phyloP scores from a whole-genome alignment of 2,888 invertebrate species.

The Podabrus alpinus region DNA sequence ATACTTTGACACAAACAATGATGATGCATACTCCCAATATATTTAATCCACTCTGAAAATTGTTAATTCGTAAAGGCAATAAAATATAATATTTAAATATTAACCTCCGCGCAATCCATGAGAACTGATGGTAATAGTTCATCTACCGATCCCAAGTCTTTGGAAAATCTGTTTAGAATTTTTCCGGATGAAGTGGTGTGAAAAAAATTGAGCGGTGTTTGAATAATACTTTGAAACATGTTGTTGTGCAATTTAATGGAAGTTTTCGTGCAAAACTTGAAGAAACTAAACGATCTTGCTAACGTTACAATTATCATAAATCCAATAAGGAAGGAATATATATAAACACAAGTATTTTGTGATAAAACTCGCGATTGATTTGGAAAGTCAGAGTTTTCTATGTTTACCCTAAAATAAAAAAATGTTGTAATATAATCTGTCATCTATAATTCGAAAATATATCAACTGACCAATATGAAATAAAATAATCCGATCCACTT shows the following conservation, averaged over 20 bases:
- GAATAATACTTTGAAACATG: conserved; percentile 61
- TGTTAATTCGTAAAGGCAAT: conserved; percentile 63
- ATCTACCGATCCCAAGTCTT: conserved; percentile 68
- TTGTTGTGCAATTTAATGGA: conserved; percentile 62
- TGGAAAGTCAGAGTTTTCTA: conserved; percentile 39
- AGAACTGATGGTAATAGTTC: conserved; percentile 57
- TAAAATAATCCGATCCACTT: conserved; percentile 78
- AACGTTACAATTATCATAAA: conserved; percentile 53
- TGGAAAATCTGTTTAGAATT: conserved; percentile 73
- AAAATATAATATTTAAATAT: conserved; percentile 58
- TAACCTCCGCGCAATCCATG: conserved; percentile 12
- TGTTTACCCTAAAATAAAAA: conserved; percentile 46
- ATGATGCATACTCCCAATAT: conserved; percentile 27
- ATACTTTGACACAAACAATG: conserved; percentile 65
- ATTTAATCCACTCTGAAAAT: conserved; percentile 25
- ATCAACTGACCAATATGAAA: conserved; percentile 72
- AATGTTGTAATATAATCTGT: not conserved
- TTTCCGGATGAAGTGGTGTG: conserved; percentile 68
- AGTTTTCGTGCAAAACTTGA: conserved; percentile 57
- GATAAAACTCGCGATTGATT: not conserved
- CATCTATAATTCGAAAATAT: not conserved
- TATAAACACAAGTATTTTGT: conserved; percentile 50
- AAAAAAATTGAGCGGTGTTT: conserved; percentile 70
- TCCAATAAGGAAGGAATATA: conserved; percentile 46
- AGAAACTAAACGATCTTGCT: conserved; percentile 59